Percentiles rank a stretch among this genome's conserved stretches.
Evolutionary conservation across 2,113 vertebrate species (phyloP).

Genomic region (Vulpes ferrilata): DNA sequence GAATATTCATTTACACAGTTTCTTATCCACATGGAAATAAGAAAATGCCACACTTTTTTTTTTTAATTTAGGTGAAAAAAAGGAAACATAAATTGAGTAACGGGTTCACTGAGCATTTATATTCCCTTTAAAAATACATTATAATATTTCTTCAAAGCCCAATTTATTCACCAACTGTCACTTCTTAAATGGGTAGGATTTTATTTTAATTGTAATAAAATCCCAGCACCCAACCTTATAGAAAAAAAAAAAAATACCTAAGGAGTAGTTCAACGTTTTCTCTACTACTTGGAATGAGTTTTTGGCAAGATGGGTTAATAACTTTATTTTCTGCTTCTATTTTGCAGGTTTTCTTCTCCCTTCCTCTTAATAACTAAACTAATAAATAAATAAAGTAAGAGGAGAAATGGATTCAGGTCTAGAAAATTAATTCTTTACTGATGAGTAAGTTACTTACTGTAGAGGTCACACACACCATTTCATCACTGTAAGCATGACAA

Average conservation of each 20-base stretch:
- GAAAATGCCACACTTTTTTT: not conserved
- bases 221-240: not conserved
- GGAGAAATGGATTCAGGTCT: constrained; percentile 46
- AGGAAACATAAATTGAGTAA: not conserved
- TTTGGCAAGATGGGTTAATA: constrained; percentile 48
- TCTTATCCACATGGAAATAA: constrained; percentile 33
- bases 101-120: not conserved
- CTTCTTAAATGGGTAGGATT: not conserved
- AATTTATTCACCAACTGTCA: not conserved
- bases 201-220: not conserved
- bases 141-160: not conserved
- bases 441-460: constrained; percentile 42
- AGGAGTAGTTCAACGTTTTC: not conserved
- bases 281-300: not conserved
- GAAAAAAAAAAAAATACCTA: constrained; percentile 14
- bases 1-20: not conserved
- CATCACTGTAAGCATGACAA: constrained; percentile 30
- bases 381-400: constrained; percentile 31
- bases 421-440: constrained; percentile 72
- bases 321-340: constrained; percentile 37
- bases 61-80: not conserved
- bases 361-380: constrained; percentile 55
- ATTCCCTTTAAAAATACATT: not conserved
- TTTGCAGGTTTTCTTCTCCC: constrained; percentile 25
- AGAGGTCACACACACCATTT: constrained; percentile 58